Conservation (phyloP, 2,113 vertebrate genomes). For the Todiramphus saurophagus region DNA sequence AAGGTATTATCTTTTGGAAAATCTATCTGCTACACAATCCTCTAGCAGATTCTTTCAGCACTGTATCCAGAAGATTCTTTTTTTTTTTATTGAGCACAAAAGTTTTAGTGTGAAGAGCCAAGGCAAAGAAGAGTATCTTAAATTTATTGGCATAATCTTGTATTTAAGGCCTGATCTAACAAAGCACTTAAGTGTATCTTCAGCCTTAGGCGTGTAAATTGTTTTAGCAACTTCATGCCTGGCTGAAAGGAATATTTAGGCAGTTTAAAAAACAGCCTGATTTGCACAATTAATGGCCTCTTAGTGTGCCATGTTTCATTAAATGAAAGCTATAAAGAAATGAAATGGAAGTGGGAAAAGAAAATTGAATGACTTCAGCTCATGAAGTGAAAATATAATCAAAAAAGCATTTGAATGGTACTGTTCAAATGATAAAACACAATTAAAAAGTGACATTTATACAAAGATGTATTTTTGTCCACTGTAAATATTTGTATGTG, state of each 20-base stretch:
- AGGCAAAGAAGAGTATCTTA: background rate
- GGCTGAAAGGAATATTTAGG: background rate
- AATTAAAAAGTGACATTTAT: background rate
- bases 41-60: background rate
- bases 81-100: background rate
- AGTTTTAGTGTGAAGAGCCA: background rate
- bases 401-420: background rate
- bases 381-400: background rate
- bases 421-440: background rate
- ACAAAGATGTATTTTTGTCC: background rate
- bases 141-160: background rate
- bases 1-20: slow-evolving; percentile 16
- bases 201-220: slow-evolving; percentile 11
- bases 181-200: slow-evolving; percentile 6
- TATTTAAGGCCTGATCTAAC: slow-evolving; percentile 14
- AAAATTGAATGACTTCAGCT: background rate
- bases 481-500: slow-evolving; percentile 23
- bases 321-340: background rate
- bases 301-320: background rate
- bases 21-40: background rate
- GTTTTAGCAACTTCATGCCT: background rate
- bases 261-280: background rate
- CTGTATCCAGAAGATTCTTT: background rate
- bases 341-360: background rate
- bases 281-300: background rate